Evolutionary conservation across 2,888 invertebrate species (phyloP), one percentile per base, ranked within the genome.

Genomic region (Cancer borealis): DNA sequence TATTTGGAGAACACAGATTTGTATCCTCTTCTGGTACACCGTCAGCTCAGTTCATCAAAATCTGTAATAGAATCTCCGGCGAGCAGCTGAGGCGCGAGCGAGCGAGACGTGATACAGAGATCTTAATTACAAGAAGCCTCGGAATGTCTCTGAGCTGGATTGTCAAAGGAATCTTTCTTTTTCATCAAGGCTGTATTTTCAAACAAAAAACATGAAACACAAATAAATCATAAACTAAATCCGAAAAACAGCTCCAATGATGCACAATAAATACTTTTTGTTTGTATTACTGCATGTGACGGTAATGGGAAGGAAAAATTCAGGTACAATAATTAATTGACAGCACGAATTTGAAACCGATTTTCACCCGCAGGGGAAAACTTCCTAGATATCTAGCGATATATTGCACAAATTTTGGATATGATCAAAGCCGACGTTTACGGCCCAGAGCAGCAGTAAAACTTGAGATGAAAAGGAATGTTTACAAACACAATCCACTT

Each of bases 401-500:
- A 46, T 46, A 26, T 46, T 49, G 60, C 30, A 30, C 91, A 54
- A 91, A 91, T 60, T 47, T 91, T 60, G 54, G 60, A 30, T 46
- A 87, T 49, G 92, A 92, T 92, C 84, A 47, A 49, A 84, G 79
- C 45, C 45, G 49, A 92, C 66, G 47, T 87, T 84, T 54, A 92
- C 79, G 49, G 45, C 39, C 66, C 3, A 26, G 66, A 54, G 39
- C 60, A 60, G 49, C 60, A 92, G 66, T 92, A 91, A 91, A 49
- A 60, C 54, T 91, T 66, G 46, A 30, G 30, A 45, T 84, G 84
- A 93, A 87, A 88, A 89, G 66, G 66, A 93, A 60, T 89, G 30
- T 92, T 92, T 92, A 88, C 45, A 88, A 87, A 92, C 92, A 92
- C 84, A 92, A 88, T 87, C 88, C 30, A 92, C 88, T 88, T 54